Conservation (phyloP, 2,113 vertebrate genomes). For the Gulo gulo region DNA sequence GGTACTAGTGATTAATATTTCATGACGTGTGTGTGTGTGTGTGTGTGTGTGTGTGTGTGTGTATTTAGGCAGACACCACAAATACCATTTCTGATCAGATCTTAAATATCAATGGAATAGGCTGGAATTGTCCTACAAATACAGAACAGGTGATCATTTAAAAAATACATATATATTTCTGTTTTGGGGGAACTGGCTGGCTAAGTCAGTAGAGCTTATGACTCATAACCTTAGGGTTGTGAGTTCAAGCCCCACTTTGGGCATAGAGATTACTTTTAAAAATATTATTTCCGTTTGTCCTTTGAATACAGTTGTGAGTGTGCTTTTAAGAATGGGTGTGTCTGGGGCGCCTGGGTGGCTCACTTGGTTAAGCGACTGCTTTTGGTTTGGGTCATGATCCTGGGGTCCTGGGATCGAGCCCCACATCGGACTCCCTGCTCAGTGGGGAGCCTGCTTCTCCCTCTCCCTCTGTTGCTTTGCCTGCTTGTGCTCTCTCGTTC, state of each 20-base stretch:
- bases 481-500: no score
- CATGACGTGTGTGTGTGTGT: background rate
- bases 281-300: background rate
- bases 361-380: no score
- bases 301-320: background rate
- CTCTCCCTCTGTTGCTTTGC: no score
- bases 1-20: conserved; percentile 74
- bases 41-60: background rate
- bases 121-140: conserved; percentile 2
- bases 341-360: background rate
- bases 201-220: background rate
- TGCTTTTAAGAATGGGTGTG: conserved; percentile 60
- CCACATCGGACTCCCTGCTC: no score
- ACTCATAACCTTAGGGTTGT: background rate
- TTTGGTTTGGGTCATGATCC: no score
- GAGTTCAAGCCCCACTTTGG: background rate
- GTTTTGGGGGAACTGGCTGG: background rate
- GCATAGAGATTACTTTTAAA: background rate
- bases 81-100: background rate
- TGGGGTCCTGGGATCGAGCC: no score
- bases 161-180: background rate
- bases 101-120: conserved; percentile 40
- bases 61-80: conserved; percentile 37
- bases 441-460: no score
- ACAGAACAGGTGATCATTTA: background rate